These are phyloP conservation scores for Tuta absoluta DNA, from an alignment of 2,888 invertebrate genomes.

Conservation along the genomic window DNA sequence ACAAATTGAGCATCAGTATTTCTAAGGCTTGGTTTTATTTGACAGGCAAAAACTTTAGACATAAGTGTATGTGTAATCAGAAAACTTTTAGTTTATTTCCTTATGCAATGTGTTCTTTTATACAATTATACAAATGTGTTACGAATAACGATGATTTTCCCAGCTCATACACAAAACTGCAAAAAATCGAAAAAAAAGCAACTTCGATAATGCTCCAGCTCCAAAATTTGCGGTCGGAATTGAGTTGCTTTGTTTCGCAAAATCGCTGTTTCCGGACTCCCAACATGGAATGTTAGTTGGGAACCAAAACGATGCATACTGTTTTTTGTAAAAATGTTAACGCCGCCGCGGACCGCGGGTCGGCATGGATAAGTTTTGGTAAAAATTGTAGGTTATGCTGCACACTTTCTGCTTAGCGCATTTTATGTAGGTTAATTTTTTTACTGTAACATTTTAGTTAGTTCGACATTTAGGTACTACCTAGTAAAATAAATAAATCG, in stretches of 20 bases:
- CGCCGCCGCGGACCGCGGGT: constrained; percentile 13
- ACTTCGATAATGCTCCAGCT: constrained; percentile 17
- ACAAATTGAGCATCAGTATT: too few species aligned
- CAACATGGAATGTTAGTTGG: constrained; percentile 24
- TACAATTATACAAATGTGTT: too few species aligned
- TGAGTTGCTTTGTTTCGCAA: constrained; percentile 15
- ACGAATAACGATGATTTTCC: not conserved
- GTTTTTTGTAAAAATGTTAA: constrained; percentile 23
- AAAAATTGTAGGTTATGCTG: constrained; percentile 24
- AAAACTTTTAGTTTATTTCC: too few species aligned
- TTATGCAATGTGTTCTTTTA: too few species aligned
- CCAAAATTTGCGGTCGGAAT: constrained; percentile 12
- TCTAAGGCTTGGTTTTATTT: too few species aligned
- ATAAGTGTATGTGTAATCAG: too few species aligned
- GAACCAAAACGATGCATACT: constrained; percentile 17
- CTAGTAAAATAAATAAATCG: too few species aligned
- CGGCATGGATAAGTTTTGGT: constrained; percentile 24
- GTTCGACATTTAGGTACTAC: too few species aligned
- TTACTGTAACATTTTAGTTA: too few species aligned
- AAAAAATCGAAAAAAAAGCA: not conserved
- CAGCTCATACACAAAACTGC: not conserved
- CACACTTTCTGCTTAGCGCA: constrained; percentile 23
- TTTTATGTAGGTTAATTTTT: too few species aligned
- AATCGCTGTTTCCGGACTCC: constrained; percentile 16
- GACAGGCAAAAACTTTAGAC: too few species aligned